Conservation (phyloP, 2,888 invertebrate genomes). For the Eutolmus rufibarbis region DNA sequence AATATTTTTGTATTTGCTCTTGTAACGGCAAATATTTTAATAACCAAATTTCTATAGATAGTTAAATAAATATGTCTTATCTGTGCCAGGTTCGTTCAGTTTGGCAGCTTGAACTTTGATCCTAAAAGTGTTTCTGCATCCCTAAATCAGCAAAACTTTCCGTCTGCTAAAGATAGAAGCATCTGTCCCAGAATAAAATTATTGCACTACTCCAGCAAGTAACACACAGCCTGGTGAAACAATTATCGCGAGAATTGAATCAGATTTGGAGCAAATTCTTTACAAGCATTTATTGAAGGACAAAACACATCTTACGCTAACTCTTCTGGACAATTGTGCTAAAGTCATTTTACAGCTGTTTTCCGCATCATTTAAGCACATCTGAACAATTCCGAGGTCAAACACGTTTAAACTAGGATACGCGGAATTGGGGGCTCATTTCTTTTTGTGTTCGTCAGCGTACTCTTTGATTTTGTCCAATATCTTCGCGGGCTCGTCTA, state of each 20-base stretch:
- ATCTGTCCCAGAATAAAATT: background rate
- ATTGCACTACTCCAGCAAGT: background rate
- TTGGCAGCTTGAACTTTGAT: no score
- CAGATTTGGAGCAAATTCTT: background rate
- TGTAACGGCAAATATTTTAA: no score
- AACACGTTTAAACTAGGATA: background rate
- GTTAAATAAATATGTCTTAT: no score
- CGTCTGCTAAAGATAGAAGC: no score
- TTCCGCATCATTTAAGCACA: background rate
- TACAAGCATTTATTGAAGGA: background rate
- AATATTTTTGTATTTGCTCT: no score
- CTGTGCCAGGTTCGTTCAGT: no score
- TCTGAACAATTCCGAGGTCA: background rate
- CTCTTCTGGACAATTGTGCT: background rate
- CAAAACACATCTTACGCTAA: background rate
- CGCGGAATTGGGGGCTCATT: slow-evolving; percentile 58
- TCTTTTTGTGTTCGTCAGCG: slow-evolving; percentile 67
- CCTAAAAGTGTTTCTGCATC: no score
- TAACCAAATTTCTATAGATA: no score
- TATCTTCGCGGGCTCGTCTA: slow-evolving; percentile 81
- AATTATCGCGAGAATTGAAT: background rate
- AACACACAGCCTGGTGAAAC: background rate
- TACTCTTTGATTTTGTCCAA: slow-evolving; percentile 74
- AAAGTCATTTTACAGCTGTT: background rate
- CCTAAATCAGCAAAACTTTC: no score